phyloP scores from a whole-genome alignment of 2,797 vertebrate species.

The Manis pentadactyla region DNA sequence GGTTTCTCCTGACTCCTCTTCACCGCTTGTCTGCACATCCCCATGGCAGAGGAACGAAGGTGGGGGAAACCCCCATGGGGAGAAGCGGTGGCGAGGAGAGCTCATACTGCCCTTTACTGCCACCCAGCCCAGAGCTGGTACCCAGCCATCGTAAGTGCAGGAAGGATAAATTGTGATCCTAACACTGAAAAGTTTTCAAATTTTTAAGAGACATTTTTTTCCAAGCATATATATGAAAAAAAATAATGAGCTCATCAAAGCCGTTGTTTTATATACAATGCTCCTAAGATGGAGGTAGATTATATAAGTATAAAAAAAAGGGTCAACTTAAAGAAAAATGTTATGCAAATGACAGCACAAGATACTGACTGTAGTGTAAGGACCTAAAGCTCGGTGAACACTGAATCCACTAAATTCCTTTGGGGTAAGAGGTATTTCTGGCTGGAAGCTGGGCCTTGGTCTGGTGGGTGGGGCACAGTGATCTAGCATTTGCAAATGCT shows the following conservation, averaged over 20 bases:
- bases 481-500: background rate
- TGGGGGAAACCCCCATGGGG: no score
- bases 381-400: fast-evolving
- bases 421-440: fast-evolving
- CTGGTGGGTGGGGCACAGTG: background rate
- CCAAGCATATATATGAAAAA: background rate
- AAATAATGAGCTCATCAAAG: background rate
- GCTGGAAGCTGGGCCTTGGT: background rate
- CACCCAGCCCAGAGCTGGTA: fast-evolving
- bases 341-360: background rate
- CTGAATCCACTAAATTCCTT: background rate
- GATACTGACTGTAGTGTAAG: fast-evolving
- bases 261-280: background rate
- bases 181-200: background rate
- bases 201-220: background rate
- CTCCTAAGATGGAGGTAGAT: background rate
- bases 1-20: background rate
- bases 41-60: background rate
- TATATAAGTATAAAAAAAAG: background rate
- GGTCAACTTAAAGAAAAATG: background rate
- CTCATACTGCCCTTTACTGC: fast-evolving
- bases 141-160: fast-evolving
- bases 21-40: fast-evolving
- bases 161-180: background rate
- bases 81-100: background rate